A percentile compares a stretch with the other conserved stretches of the same genome.
Evolutionary conservation across 1,140 invertebrate genomes (phyloP).

Genomic region (Anastrepha obliqua): DNA sequence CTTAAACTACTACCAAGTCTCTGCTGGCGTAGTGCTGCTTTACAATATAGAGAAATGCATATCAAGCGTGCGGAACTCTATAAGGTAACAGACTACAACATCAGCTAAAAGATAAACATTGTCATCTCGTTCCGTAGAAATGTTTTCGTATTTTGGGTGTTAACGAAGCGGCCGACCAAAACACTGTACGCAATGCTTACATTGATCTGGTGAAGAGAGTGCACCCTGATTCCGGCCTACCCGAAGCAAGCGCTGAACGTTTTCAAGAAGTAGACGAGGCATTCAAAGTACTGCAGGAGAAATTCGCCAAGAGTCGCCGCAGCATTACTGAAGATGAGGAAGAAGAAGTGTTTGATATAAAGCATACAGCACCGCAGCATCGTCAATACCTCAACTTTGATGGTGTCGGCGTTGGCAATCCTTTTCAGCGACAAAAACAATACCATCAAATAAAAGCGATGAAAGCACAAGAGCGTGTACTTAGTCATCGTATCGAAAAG

Average conservation of each 20-base stretch:
- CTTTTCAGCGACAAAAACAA: conserved; percentile 85
- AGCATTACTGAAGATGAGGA: conserved; percentile 73
- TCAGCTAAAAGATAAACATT: background rate
- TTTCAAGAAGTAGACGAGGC: conserved; percentile 83
- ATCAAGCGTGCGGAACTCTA: conserved; percentile 55
- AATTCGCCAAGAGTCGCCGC: conserved; percentile 76
- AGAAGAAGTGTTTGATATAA: conserved; percentile 76
- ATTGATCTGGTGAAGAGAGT: conserved; percentile 85
- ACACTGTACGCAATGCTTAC: conserved; percentile 83
- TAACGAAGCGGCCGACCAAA: conserved; percentile 81
- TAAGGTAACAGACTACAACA: conserved; percentile 42
- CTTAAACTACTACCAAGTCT: background rate
- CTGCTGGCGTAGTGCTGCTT: background rate
- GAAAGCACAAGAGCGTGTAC: conserved; percentile 84
- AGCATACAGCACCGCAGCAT: conserved; percentile 92
- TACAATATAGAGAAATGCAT: conserved; percentile 52
- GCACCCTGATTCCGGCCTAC: conserved; percentile 86
- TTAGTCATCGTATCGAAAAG: conserved; percentile 84
- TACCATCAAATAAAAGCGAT: conserved; percentile 82
- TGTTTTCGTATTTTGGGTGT: conserved; percentile 82
- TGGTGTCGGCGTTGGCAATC: conserved; percentile 85
- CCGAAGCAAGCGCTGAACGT: conserved; percentile 80
- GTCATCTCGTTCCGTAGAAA: conserved; percentile 75
- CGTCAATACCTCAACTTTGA: conserved; percentile 89
- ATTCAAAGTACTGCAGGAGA: conserved; percentile 77